Base-by-base conservation (phyloP, 2,888 invertebrate species). In the Dolichomitus sp. region DNA sequence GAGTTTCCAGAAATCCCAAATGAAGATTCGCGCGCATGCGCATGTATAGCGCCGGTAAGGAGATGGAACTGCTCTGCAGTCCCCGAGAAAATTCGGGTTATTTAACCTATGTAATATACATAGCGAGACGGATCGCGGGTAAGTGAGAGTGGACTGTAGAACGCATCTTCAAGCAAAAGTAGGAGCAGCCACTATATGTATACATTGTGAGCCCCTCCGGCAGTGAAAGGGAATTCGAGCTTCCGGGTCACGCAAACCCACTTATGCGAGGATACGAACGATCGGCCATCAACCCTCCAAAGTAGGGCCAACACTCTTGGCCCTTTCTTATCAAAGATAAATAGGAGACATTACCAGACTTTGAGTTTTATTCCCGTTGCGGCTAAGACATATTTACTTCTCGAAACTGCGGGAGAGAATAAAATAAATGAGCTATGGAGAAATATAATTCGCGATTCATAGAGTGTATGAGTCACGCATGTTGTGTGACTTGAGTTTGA, bases 181-280 rank as follows among this genome's bases (percentile, higher is more conserved):
- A 69, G 19, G 6, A 52, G 33, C 19, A 68, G 19, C 48, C 23
- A 33, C 68, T 30, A 11, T 57, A 54, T 57, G 23, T 37, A 19
- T 9, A 40, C 14, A 19, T 61, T 61, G 17, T 2, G 40, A 63
- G 54, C 30, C 68, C 83, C 73, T 72, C 61, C 66, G 84, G 86
- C 84, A 81, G 74, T 68, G 85, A 85, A 86, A 87, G 84, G 84
- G 80, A 84, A 86, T 87, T 84, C 84, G 81, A 69, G 75, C 74
- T 86, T 72, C 68, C 80, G 80, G 68, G 83, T 83, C 83, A 80
- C 80, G 76, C 80, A 76, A 76, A 83, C 61, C 68, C 80, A 80
- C 80, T 83, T 77, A 73, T 63, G 73, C 48, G 73, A 68, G 45
- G 75, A 80, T 73, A 69, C 68, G 68, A 69, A 72, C 54, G 76